Evolutionary conservation across 1,140 invertebrate genomes (phyloP), one percentile per base, ranked within the genome.

Genomic region (Eupristina koningsbergeri): DNA sequence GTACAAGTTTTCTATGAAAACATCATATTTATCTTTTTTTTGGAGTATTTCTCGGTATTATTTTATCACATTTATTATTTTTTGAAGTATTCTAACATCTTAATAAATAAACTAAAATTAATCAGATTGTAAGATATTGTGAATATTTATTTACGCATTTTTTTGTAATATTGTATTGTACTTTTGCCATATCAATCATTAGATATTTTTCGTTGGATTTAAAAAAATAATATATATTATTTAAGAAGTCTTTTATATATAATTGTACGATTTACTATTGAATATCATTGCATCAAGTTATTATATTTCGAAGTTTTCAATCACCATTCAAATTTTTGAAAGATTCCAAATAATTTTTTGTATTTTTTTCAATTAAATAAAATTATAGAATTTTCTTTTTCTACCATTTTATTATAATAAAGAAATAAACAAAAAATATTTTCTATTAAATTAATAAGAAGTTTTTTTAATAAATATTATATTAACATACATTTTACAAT

Each of bases 1-100:
- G 58, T 84, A 61, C 61, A 76, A 76, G 36, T 80, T 63, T 74
- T 82, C 58, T 84, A 86, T 82, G 82, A 83, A 73, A 69, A 81
- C 85, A 83, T 31, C 29, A 9, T 67, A 34, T 22, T 69, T 41
- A 41, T 71, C 7, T 58, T 11, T 22, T 15, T 71, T 41, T 41
- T 31, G 39, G 3, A 6, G 26, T 41, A 41, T 71, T 67, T 17
- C 7, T 58, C 26, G 6, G 15, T 13, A 50, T 9, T 15, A 50
- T 50, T 50, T 9, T 50, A 39, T 69, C 34, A 11, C 0, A 69
- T 39, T 69, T 39, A 39, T 19, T 67, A 67, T 67, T 9, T 36
- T 19, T 67, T 36, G 9, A 36, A 19, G 13, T 67, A 15, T 19
- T 36, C 31, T 67, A 67, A 36, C 34, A 17, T 67, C 19, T 3